Base-by-base conservation (phyloP, 2,888 invertebrate genomes). In the Malthinus seriepunctatus region DNA sequence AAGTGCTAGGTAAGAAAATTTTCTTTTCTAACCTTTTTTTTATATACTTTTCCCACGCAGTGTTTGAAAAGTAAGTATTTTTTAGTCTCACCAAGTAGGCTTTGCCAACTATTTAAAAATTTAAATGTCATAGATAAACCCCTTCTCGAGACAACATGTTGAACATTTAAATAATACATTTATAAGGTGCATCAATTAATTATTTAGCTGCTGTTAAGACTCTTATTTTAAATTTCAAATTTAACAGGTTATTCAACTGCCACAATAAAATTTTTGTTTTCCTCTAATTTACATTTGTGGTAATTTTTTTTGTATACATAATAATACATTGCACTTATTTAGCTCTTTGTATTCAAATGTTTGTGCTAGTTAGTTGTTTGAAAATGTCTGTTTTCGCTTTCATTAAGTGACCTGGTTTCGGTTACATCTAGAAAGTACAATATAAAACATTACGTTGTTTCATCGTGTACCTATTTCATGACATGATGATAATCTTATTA, bases 391-490 rank as follows among this genome's bases (percentile, higher is more conserved):
- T 75, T 76, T 76, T 76, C 77, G 75, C 77, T 76, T 77, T 77
- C 75, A 74, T 75, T 75, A 70, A 69, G 56, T 76, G 77, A 76
- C 76, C 76, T 73, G 75, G 74, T 77, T 78, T 77, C 73, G 69
- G 76, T 72, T 73, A 74, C 76, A 74, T 75, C 75, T 75, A 77
- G 78, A 78, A 78, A 78, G 77, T 76, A 72, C 69, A 70, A 67
- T 69, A 65, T 67, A 64, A 63, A 65, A 47, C 37, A 35, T 48
- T 35, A 35, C 48, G 55, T 51, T 52, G 67, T 68, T 70, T 64
- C 68, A 71, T 69, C 69, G 63, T 65, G 62, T 55, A 23, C 23
- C 23, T 23, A 45, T 58, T 51, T 56, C 56, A 58, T 58, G 63
- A 65, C 63, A 66, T 56, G 44, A 45, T 44, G 45, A 47, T 45